Base-by-base conservation (phyloP, 2,888 invertebrate genomes). In the Hirtodrosophila histrioides region DNA sequence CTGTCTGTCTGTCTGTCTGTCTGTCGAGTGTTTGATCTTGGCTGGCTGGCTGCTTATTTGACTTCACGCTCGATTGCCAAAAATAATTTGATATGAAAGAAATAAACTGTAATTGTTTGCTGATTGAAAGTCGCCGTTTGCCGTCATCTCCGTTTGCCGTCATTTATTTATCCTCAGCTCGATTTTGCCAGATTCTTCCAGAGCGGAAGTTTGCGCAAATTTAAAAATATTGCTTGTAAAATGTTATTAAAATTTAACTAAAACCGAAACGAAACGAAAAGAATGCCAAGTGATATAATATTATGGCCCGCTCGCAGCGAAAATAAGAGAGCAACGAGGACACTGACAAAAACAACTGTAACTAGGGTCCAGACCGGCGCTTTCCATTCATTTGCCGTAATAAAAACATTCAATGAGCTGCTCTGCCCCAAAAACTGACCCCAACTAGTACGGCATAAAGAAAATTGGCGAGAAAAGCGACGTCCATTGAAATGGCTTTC, bases 401-500 rank as follows among this genome's bases (percentile, higher is more conserved):
- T 86, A 85, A 86, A 85, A 85, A 84, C 82, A 79, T 86, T 82
- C 86, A 85, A 84, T 86, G 81, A 81, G 78, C 63, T 33, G 31
- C 53, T 35, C 58, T 51, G 39, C 49, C 49, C 62, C 17, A 40
- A 29, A 24, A 55, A 74, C 65, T 74, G 73, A 73, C 73, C 73
- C 73, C 71, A 70, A 57, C 65, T 65, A 69, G 6, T 6, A 31
- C 69, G 54, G 64, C 69, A 84, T 80, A 85, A 85, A 85, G 87
- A 86, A 85, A 86, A 86, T 86, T 85, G 84, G 87, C 84, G 85
- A 79, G 87, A 85, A 84, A 85, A 86, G 87, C 87, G 79, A 78
- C 78, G 82, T 73, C 82, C 82, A 85, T 85, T 85, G 68, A 84
- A 84, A 85, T 78, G 78, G 67, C 69, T 82, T 82, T 85, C 69